A percentile compares a stretch with the other conserved stretches of the same genome.
These are phyloP conservation scores for Acleris emargana DNA, from an alignment of 2,888 invertebrate species.

Conservation along the genomic window DNA sequence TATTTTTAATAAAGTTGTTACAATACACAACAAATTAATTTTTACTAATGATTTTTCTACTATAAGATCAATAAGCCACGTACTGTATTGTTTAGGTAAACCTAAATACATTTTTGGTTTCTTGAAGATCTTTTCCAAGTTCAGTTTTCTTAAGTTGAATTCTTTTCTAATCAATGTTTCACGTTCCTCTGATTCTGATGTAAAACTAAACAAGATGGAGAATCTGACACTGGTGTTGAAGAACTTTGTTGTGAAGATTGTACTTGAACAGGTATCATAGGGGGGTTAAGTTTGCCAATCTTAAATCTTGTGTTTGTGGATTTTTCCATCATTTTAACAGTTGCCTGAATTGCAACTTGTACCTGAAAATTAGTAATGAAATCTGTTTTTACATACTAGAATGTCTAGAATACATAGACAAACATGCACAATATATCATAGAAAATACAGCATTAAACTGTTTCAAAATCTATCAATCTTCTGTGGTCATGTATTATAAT, in stretches of 20 bases:
- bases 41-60: neutral
- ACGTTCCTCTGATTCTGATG: neutral
- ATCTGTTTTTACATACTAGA: too few relatives aligned
- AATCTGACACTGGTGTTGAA: conserved; percentile 1
- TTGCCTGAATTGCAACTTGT: conserved; percentile 1
- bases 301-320: conserved; percentile 4
- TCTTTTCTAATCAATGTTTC: neutral
- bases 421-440: too few relatives aligned
- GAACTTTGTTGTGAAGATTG: conserved; percentile 1
- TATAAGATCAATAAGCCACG: conserved; percentile 2
- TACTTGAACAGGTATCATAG: neutral
- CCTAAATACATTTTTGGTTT: conserved; percentile 12
- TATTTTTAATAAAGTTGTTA: conserved; percentile 3
- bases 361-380: neutral
- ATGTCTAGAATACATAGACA: too few relatives aligned
- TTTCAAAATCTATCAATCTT: too few relatives aligned
- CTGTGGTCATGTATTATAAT: too few relatives aligned
- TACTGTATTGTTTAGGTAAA: neutral
- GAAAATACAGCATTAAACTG: too few relatives aligned
- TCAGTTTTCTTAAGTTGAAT: conserved; percentile 1
- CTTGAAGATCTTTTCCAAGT: neutral
- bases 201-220: conserved; percentile 5
- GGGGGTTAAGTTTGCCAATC: neutral
- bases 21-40: neutral
- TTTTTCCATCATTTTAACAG: neutral